Conservation (phyloP, 2,888 invertebrate genomes). For the Lymantria dispar region DNA sequence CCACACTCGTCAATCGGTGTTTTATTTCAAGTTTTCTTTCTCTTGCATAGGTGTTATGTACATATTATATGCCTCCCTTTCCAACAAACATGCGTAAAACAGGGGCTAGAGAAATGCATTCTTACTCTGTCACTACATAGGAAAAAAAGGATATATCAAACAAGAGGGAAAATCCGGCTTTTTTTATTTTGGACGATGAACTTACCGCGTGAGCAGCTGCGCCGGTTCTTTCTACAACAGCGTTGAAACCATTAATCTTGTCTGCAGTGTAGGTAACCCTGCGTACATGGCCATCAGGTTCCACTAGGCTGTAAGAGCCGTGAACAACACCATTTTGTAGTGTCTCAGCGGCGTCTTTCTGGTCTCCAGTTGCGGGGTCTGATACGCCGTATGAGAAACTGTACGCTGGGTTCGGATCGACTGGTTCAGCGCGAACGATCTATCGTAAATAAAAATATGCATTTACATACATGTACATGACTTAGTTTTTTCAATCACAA, state of each 20-base stretch:
- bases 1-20: no score
- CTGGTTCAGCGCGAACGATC: conserved; percentile 70
- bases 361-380: conserved; percentile 77
- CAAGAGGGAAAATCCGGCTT: no score
- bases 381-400: conserved; percentile 78
- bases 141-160: neutral
- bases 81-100: no score
- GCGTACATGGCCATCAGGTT: conserved; percentile 76
- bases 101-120: no score
- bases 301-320: conserved; percentile 78
- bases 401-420: conserved; percentile 79
- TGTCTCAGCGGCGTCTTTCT: conserved; percentile 75
- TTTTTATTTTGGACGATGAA: neutral
- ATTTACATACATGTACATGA: no score
- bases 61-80: no score
- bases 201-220: conserved; percentile 64
- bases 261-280: conserved; percentile 81
- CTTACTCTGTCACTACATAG: no score
- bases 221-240: conserved; percentile 77
- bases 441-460: neutral
- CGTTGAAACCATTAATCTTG: conserved; percentile 77
- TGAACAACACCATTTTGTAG: conserved; percentile 79
- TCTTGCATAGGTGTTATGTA: no score
- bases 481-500: no score
- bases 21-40: no score